Conservation (phyloP, 2,888 invertebrate genomes). For the Oxyteleia sp. region DNA sequence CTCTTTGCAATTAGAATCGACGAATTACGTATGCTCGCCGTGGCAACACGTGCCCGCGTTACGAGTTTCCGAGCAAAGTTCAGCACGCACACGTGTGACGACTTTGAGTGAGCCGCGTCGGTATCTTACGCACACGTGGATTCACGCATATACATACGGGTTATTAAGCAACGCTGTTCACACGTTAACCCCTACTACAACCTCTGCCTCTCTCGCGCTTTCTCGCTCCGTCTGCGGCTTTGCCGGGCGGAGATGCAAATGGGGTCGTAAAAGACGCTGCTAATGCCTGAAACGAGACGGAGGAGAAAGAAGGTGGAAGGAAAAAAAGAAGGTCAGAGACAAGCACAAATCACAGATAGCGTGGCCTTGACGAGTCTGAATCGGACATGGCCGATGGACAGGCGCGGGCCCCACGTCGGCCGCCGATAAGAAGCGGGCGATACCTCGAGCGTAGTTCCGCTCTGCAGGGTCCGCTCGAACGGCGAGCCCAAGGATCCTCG, state of each 20-base stretch:
- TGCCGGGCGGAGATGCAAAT: slow-evolving; percentile 77
- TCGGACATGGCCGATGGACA: slow-evolving; percentile 83
- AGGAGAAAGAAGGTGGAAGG: slow-evolving; percentile 52
- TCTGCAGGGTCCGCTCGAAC: slow-evolving; percentile 47
- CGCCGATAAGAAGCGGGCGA: slow-evolving; percentile 84
- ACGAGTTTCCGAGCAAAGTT: slow-evolving; percentile 52
- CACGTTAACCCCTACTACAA: slow-evolving; percentile 78
- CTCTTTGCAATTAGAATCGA: slow-evolving; percentile 84
- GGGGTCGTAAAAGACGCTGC: slow-evolving; percentile 78
- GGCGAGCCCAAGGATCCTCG: slow-evolving; percentile 27
- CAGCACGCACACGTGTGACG: slow-evolving; percentile 56
- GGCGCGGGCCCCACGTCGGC: slow-evolving; percentile 75
- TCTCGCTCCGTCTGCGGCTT: slow-evolving; percentile 66
- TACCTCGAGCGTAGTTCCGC: slow-evolving; percentile 85
- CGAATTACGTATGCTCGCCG: slow-evolving; percentile 78
- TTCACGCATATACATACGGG: slow-evolving; percentile 78
- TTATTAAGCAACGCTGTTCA: slow-evolving; percentile 84
- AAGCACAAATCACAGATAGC: slow-evolving; percentile 76
- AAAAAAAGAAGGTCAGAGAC: slow-evolving; percentile 56
- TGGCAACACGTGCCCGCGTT: slow-evolving; percentile 61
- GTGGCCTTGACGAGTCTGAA: slow-evolving; percentile 81
- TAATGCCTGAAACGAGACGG: slow-evolving; percentile 47
- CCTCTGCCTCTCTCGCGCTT: slow-evolving; percentile 49
- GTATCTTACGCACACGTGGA: slow-evolving; percentile 69
- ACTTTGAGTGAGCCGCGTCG: slow-evolving; percentile 33